Base-by-base conservation (phyloP, 2,797 vertebrate species). In the Amblyraja radiata region DNA sequence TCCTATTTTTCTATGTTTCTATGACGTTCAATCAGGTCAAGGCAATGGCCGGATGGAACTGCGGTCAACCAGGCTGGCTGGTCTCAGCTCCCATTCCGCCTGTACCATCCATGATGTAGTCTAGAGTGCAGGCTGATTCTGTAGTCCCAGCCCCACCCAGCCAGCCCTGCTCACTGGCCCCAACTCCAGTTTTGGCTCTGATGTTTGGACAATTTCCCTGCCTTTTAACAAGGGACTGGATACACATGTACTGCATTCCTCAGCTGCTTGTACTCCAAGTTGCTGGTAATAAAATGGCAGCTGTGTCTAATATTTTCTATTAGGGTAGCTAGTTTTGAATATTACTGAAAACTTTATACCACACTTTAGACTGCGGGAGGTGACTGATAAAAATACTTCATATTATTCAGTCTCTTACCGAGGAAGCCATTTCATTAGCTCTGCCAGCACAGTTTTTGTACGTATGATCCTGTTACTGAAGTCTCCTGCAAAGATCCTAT, bases 201-300 rank as follows among this genome's bases (percentile, higher is more conserved):
- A 73, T 54, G 39, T 54, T 58, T n/a, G 46, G 39, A 23, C 54
- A 25, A 21, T 23, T 54, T 58, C 18, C 8, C 81, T 84, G 81
- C 36, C 81, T 58, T 54, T 58, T 25, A 92, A 16, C 46, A 28
- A 54, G 23, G 54, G 71, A 88, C 84, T 76, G 23, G 14, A 58
- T 14, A 54, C 71, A 92, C 71, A 92, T 76, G 21, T 92, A 39
- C 36, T 76, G 46, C 90, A 76, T 92, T 76, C 90, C 71, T 92
- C 16, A 91, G 28, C 90, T 74, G 90, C 39, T 76, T 74, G 54
- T 46, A 28, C 11, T 91, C 68, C 90, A 91, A 54, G 71, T n/a
- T 46, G 54, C 71, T 92, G 71, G 23, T n/a, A 74, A 58, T 92
- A 76, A 92, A 74, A 76, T 39, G 46, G 71, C 90, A 92, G 90